Conservation (phyloP, 2,113 vertebrate species). For the Caretta caretta region DNA sequence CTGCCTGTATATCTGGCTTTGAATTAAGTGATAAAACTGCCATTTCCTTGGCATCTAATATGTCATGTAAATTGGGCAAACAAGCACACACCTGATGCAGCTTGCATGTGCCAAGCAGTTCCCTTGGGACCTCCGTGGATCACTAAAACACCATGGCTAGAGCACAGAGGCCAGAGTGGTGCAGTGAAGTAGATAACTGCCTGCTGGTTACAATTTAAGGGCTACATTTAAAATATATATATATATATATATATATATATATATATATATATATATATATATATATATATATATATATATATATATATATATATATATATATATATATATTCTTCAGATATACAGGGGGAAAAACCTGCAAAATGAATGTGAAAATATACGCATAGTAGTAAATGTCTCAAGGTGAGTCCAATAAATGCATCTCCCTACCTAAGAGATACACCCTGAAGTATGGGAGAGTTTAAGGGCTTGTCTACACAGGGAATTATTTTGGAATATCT, state of each 20-base stretch:
- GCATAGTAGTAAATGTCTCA: neutral
- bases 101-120: neutral
- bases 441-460: neutral
- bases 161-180: neutral
- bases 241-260: neutral
- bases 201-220: neutral
- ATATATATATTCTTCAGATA: neutral
- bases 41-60: neutral
- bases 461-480: neutral
- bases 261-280: neutral
- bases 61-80: neutral
- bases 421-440: neutral
- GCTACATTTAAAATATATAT: neutral
- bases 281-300: neutral
- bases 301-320: neutral
- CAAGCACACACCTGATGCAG: neutral
- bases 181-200: neutral
- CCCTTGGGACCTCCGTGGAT: neutral
- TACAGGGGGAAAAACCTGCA: neutral
- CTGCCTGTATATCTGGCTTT: neutral
- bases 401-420: neutral
- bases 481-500: neutral
- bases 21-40: neutral
- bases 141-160: neutral
- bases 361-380: neutral